phyloP scores from a whole-genome alignment of 1,140 invertebrate genomes.

The Alviniconcha marisindica region DNA sequence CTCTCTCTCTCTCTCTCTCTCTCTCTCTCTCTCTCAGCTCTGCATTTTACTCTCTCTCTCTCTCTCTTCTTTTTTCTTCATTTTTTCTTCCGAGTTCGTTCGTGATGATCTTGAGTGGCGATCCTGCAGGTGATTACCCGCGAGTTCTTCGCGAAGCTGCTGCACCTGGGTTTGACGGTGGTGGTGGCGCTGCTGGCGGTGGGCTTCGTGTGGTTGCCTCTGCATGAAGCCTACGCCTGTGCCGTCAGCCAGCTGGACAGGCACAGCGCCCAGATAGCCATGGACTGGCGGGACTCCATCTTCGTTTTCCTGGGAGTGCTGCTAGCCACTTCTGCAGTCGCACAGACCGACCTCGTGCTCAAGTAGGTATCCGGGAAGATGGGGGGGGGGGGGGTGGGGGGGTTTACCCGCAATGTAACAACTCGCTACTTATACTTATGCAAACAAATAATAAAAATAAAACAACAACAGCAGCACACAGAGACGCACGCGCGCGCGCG shows the following conservation, averaged over 20 bases:
- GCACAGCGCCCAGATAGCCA: background rate
- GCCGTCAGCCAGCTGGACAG: background rate
- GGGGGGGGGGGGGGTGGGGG: too few species aligned
- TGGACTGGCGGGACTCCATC: background rate
- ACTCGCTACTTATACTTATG: too few species aligned
- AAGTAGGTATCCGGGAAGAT: too few species aligned
- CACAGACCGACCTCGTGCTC: background rate
- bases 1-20: background rate
- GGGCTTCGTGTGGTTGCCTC: background rate
- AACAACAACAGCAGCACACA: too few species aligned
- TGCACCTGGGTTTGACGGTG: background rate
- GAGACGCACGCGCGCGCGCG: too few species aligned
- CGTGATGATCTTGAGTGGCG: background rate
- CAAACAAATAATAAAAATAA: too few species aligned
- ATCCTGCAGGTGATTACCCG: background rate
- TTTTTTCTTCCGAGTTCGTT: background rate
- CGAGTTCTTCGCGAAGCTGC: conserved; percentile 3
- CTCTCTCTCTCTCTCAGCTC: background rate
- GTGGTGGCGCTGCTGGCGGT: background rate
- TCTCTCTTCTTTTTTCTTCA: background rate
- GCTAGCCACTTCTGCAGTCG: background rate
- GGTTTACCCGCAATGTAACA: too few species aligned
- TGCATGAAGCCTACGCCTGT: conserved; percentile 12
- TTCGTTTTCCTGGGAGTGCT: background rate
- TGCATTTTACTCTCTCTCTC: background rate